Evolutionary conservation across 2,113 vertebrate genomes (phyloP).

Genomic region (Monopterus albus): DNA sequence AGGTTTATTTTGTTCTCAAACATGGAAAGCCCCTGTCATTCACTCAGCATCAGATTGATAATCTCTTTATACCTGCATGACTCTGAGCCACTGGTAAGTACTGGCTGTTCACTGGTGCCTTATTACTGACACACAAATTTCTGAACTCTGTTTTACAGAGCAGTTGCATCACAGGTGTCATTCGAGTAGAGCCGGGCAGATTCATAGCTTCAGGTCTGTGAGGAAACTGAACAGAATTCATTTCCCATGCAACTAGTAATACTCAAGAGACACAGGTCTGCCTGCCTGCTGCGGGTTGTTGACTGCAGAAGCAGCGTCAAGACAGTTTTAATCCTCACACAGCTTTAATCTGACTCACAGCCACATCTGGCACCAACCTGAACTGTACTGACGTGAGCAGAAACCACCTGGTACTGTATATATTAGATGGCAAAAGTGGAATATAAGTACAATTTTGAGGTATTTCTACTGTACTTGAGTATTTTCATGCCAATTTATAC

Average conservation of each 20-base stretch:
- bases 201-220: constrained; percentile 4
- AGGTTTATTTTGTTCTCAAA: not conserved
- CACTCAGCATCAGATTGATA: not conserved
- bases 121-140: not conserved
- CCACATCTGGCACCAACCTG: constrained; percentile 39
- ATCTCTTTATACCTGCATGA: not conserved
- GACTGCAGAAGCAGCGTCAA: not conserved
- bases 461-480: not conserved
- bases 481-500: not conserved
- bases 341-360: constrained; percentile 52
- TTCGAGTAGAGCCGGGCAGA: not conserved
- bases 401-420: not conserved
- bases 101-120: too few relatives aligned
- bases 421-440: too few relatives aligned
- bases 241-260: not conserved
- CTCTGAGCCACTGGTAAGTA: not conserved
- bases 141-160: not conserved
- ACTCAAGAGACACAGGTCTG: not conserved
- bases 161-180: constrained; percentile 2
- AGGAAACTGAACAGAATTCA: not conserved
- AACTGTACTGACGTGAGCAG: not conserved
- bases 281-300: not conserved
- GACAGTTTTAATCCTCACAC: constrained; percentile 51
- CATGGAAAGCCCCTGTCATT: not conserved
- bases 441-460: too few relatives aligned